Evolutionary conservation across 2,888 invertebrate species (phyloP), one percentile per base, ranked within the genome.

Genomic region (Anthrax anthrax): DNA sequence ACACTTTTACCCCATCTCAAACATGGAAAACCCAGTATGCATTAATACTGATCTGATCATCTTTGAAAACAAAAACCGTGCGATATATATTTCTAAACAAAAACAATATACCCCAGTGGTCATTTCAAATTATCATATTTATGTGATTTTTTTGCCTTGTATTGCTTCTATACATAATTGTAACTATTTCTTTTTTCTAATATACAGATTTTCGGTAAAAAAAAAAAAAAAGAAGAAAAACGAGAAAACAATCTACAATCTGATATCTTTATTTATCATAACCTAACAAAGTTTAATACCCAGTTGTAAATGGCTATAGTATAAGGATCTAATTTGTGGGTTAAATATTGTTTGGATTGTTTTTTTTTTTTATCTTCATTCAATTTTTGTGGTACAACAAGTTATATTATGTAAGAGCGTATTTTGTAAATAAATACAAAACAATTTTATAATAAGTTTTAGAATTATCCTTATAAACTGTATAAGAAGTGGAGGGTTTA

Each of bases 261-360:
- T 47, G 50, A 50, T 50, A 47, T 48, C 50, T 50, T n/a, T 50
- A 48, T 50, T 50, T 50, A 50, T 50, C 50, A 50, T 50, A 50
- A 50, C 48, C 44, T 44, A 50, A 48, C 47, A 47, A 50, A 50
- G 48, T 50, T 50, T 50, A 47, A 47, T 47, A 47, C 47, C 36
- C 47, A 44, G 44, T 47, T 47, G 32, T 27, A 43, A 41, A 36
- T 19, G 17, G 45, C n/a, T 34, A 39, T 36, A 44, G 8, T 37
- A 38, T 14, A 46, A 37, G 37, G 37, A 13, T 36, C 37, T 42
- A 44, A 34, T 39, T 19, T 39, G 48, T 27, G 29, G 46, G 19
- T 18, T 29, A 41, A 36, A 12, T 23, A 47, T 46, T 43, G 46
- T n/a, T n/a, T 6, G 23, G 23, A 23, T 23, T 23, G 23, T 8